Evolutionary conservation across 2,113 vertebrate genomes (phyloP).

Genomic region (Halichoeres trimaculatus): DNA sequence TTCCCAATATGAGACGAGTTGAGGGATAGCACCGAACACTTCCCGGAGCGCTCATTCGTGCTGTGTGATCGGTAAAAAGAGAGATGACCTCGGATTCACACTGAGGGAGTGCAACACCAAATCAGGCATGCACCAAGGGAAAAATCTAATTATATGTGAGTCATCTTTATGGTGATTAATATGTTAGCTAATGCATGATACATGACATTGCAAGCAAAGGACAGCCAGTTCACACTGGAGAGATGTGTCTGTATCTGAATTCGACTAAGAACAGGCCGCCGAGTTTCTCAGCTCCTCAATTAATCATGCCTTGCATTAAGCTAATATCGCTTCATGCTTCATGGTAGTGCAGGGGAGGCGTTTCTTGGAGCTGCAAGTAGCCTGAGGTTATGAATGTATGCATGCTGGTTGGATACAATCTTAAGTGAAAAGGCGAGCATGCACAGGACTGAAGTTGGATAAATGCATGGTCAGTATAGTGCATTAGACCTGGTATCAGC

Average conservation of each 20-base stretch:
- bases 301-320: conserved; percentile 66
- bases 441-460: neutral
- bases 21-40: conserved; percentile 51
- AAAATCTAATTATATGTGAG: conserved; percentile 70
- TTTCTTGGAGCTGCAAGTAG: conserved; percentile 44
- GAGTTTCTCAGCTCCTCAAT: conserved; percentile 52
- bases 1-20: conserved; percentile 32
- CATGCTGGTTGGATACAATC: conserved; percentile 33
- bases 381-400: conserved; percentile 36
- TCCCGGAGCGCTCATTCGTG: conserved; percentile 17
- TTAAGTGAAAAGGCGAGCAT: conserved; percentile 3
- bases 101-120: conserved; percentile 49
- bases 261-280: conserved; percentile 29
- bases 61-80: conserved; percentile 33
- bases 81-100: conserved; percentile 69
- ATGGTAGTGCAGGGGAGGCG: conserved; percentile 50
- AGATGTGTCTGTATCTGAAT: conserved; percentile 50
- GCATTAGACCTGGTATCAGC: neutral
- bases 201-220: conserved; percentile 59
- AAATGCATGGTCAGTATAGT: neutral
- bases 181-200: conserved; percentile 71
- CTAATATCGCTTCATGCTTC: conserved; percentile 59
- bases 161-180: conserved; percentile 76
- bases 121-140: conserved; percentile 49
- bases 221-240: conserved; percentile 28